phyloP scores from a whole-genome alignment of 2,113 vertebrate species.

The Onychostruthus taczanowskii region DNA sequence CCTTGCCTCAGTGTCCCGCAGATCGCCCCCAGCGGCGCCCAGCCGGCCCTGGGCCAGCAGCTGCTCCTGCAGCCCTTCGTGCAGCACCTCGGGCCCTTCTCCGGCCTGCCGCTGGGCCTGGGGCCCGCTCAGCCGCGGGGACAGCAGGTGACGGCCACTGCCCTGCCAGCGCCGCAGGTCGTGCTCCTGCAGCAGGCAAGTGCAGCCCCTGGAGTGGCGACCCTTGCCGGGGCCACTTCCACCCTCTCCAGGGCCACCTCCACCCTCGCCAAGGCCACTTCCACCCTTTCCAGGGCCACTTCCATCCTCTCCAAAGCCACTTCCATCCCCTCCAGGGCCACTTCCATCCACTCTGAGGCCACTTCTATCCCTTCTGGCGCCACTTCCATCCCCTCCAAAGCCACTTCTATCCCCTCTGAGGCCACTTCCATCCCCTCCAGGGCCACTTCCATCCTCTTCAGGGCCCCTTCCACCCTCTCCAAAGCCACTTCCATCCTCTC shows the following conservation, averaged over 20 bases:
- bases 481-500: too few species aligned
- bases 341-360: background rate
- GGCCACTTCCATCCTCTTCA: too few species aligned
- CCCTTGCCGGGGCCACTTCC: background rate
- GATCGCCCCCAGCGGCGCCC: too few species aligned
- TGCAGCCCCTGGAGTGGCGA: background rate
- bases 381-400: background rate
- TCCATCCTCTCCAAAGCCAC: accelerated
- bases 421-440: background rate
- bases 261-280: accelerated
- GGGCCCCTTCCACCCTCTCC: too few species aligned
- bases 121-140: background rate
- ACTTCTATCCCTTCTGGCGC: too few species aligned
- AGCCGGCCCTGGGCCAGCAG: background rate
- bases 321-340: accelerated
- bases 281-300: background rate
- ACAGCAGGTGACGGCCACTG: background rate
- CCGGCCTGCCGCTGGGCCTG: background rate
- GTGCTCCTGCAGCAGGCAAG: background rate
- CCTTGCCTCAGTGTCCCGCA: accelerated
- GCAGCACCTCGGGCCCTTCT: background rate
- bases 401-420: background rate
- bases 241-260: accelerated
- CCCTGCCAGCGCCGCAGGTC: background rate
- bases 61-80: background rate